Base-by-base conservation (phyloP, 2,797 vertebrate genomes). In the Trachurus trachurus region DNA sequence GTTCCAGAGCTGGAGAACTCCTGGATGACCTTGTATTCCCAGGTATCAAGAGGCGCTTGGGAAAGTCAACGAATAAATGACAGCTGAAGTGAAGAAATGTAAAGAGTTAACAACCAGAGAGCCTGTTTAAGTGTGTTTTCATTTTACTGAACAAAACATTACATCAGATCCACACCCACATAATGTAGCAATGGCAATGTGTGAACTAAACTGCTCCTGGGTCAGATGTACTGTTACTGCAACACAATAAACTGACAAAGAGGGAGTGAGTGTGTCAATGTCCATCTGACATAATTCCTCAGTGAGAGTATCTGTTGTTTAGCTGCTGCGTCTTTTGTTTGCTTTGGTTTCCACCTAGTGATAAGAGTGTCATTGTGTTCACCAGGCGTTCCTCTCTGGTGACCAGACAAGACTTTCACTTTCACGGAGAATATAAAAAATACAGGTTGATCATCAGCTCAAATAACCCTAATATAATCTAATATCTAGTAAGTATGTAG, bases 341-440 rank as follows among this genome's bases (percentile, higher is more conserved):
- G 77, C 66, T 90, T 87, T 90, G 83, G 87, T 90, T 92, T 90
- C 87, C 76, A 84, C 66, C 61, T 71, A 58, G 81, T 85, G 78
- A 89, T 87, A 82, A 81, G 64, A 65, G 66, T 62, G 45, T 85
- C 63, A 47, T 26, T 68, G 42, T 57, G 59, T 62, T 67, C 57
- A 15, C 59, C 37, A 22, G n/a, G 44, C 9, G 0, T 72, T 82
- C 62, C 59, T 47, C 52, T 56, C n/a, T 17, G 42, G 60, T 70
- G 66, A 71, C 62, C 47, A 66, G 56, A 79, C 42, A 31, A 45
- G 21, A 60, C 71, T 67, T 70, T 77, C 10, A 66, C 52, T 76
- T 69, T 40, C 34, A 64, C 52, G 39, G 26, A 15, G 31, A 78
- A 61, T 37, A 8, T 37, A 66, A 29, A 44, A 77, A 57, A 73